Conservation (phyloP, 2,888 invertebrate genomes). For the Eustalomyia histrio region DNA sequence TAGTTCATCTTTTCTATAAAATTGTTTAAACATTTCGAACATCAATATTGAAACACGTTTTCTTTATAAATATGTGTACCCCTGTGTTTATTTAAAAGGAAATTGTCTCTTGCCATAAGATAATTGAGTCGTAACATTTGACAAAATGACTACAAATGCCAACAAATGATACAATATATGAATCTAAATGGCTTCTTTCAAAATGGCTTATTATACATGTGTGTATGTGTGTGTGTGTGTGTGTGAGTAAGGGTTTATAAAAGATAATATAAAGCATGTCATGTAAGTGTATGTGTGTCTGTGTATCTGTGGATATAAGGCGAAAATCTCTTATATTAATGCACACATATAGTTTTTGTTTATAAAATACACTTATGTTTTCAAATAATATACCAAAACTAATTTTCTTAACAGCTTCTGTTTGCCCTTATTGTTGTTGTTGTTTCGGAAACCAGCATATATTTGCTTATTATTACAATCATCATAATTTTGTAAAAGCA, state of each 20-base stretch:
- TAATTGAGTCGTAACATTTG: slow-evolving; percentile 44
- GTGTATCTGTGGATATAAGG: not conserved
- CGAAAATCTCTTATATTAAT: not conserved
- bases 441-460: no score
- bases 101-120: slow-evolving; percentile 29
- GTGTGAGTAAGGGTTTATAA: no score
- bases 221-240: no score
- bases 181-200: slow-evolving; percentile 52
- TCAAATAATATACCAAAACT: slow-evolving; percentile 21
- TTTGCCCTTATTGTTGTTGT: not conserved
- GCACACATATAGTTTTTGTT: not conserved
- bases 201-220: no score
- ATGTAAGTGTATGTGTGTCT: not conserved
- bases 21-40: no score
- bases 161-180: slow-evolving; percentile 39
- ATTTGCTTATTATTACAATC: not conserved
- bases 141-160: slow-evolving; percentile 30
- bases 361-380: not conserved
- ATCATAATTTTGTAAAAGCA: not conserved
- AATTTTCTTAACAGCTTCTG: slow-evolving; percentile 44
- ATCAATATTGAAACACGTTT: no score
- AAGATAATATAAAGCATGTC: not conserved
- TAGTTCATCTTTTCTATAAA: no score
- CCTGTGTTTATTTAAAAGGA: not conserved
- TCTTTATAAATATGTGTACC: not conserved